Evolutionary conservation across 2,888 invertebrate species (phyloP), one percentile per base, ranked within the genome.

Genomic region (Galerucella calmariensis): DNA sequence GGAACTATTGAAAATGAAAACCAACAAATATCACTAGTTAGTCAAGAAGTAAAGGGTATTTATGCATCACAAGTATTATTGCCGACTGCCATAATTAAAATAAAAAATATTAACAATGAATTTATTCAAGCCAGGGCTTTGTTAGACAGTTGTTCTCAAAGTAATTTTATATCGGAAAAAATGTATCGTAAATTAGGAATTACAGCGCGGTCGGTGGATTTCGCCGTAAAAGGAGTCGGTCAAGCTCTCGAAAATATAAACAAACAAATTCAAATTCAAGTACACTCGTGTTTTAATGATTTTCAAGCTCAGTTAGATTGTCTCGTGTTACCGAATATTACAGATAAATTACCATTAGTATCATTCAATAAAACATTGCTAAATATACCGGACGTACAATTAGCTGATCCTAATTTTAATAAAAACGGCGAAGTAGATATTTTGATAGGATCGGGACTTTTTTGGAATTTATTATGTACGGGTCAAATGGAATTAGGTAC

Each of bases 401-500:
- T 62, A 44, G 69, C 62, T 27, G 69, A 69, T 24, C 69, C 69
- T 16, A n/a, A 69, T 41, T 69, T 69, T 35, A 69, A 69, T 24
- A 44, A 24, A 9, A 44, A 48, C n/a, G 10, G 46, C n/a, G 24
- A 69, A 6, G 27, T 74, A 27, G 74, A 74, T 16, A 61, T 74
- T 11, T 65, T 74, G 20, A 44, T 74, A 27, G 66, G 74, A 11
- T 69, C 69, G 16, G 53, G 24, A 58, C 24, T 74, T 48, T 74
- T 71, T 66, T 71, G 71, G 58, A 58, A 56, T 46, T 24, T 62
- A 20, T 8, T 74, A 27, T 46, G 69, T 51, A 27, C 62, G 41
- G 61, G 67, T 8, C 66, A 71, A 67, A 67, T 63, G 20, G 12
- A 20, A 12, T 27, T 66, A 46, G 69, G 70, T 53, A 11, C 24